Base-by-base conservation (phyloP, 64 coral and sea anemone genomes). In the Cladopsammia gracilis region DNA sequence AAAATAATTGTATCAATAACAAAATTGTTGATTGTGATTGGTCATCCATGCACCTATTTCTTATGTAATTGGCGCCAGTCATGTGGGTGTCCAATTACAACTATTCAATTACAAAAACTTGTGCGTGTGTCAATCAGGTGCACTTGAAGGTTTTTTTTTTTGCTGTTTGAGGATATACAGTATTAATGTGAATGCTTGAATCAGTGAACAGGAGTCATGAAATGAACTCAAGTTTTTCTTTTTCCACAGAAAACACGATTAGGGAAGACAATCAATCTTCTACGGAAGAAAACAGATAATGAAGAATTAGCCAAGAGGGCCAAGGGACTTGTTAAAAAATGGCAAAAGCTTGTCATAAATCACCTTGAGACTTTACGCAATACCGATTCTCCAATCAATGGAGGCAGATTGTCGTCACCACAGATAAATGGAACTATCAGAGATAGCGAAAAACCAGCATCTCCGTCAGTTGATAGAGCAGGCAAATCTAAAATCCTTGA, bases 301-400 rank as follows among this genome's bases (percentile, higher is more conserved):
- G 94, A 89, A 20, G 95, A 92, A 58, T 78, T 99, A 59, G 98
- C 98, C 19, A 95, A 93, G 25, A 75, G 98, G 48, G 98, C 98
- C 49, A 99, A 99, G 68, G 93, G 93, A 84, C 94, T 99, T 71
- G 98, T 99, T 24, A 99, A 99, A 78, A 96, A 94, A 61, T 99
- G 98, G 98, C 94, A 99, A 70, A 96, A 93, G 83, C 78, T 96
- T 48, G 95, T 99, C 64, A 93, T 96, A 16, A 99, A 99, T 76
- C 98, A 99, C 58, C 79, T 99, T 64, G 94, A 96, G 88, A 89
- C 97, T 5, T 75, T 89, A 50, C 89, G 97, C 48, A 98, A 70
- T 94, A 68, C 59, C 74, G 94, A 98, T 54, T 98, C 94, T 25
- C 97, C 97, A 13, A 58, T 98, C 6, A 98, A 98, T 94, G 97